A percentile compares a stretch with the other conserved stretches of the same genome.
Evolutionary conservation across 2,888 invertebrate genomes (phyloP).

Genomic region (Pteria penguin): DNA sequence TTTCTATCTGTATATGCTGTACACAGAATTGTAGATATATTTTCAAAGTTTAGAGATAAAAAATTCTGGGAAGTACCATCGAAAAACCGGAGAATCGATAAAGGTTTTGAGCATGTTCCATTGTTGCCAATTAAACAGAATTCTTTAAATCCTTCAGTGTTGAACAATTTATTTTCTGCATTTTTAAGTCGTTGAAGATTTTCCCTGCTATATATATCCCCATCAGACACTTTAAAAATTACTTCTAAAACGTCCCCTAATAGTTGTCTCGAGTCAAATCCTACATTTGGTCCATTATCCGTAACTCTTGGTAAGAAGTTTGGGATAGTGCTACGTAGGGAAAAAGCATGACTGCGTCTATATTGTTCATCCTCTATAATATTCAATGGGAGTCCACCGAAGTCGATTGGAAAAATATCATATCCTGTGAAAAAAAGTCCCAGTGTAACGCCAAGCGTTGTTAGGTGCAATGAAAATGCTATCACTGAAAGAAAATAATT

Average conservation of each 20-base stretch:
- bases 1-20: conserved; percentile 52
- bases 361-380: conserved; percentile 49
- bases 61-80: conserved; percentile 44
- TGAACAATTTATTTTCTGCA: conserved; percentile 51
- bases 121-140: conserved; percentile 47
- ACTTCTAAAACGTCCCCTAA: conserved; percentile 57
- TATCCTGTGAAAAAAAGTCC: conserved; percentile 49
- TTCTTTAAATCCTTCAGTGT: conserved; percentile 39
- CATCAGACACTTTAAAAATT: conserved; percentile 48
- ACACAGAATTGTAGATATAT: conserved; percentile 41
- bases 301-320: conserved; percentile 39
- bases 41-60: not conserved
- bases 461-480: conserved; percentile 48
- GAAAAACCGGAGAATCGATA: conserved; percentile 56
- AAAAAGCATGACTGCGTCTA: conserved; percentile 52
- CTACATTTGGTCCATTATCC: conserved; percentile 39
- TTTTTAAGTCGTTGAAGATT: conserved; percentile 44
- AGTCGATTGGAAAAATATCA: conserved; percentile 59
- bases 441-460: conserved; percentile 44
- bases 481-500: conserved; percentile 47
- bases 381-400: conserved; percentile 54
- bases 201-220: conserved; percentile 43
- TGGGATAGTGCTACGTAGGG: conserved; percentile 27
- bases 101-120: conserved; percentile 50
- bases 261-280: conserved; percentile 47